Evolutionary conservation across 1,140 invertebrate species (phyloP), one percentile per base, ranked within the genome.

Genomic region (Mesaphorura yosii): DNA sequence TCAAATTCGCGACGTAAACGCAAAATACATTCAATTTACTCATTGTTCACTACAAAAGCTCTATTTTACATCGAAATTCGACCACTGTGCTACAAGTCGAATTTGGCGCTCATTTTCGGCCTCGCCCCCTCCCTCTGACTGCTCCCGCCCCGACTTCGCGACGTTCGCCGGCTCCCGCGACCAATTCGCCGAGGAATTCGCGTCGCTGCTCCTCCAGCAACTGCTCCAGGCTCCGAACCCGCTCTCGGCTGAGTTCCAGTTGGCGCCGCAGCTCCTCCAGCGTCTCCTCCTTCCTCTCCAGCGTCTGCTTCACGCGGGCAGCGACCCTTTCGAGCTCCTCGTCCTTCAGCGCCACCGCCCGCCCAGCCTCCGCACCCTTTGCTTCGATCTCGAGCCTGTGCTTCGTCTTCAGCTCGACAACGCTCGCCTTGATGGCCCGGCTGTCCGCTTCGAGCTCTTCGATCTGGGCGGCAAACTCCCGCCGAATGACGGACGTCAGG

Each of bases 131-230:
- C n/a, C n/a, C n/a, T n/a, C n/a, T n/a, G n/a, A n/a, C n/a, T n/a
- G n/a, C n/a, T n/a, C n/a, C n/a, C n/a, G n/a, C n/a, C n/a, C n/a
- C n/a, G n/a, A n/a, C n/a, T n/a, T n/a, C n/a, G n/a, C n/a, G n/a
- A n/a, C n/a, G n/a, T n/a, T n/a, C n/a, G n/a, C n/a, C n/a, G n/a
- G n/a, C n/a, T n/a, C n/a, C n/a, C n/a, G n/a, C n/a, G n/a, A n/a
- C n/a, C n/a, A n/a, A n/a, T n/a, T n/a, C n/a, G n/a, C n/a, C n/a
- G n/a, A 78, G 70, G 59, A 77, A 81, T 62, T 83, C 80, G 57
- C 80, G 82, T 31, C 83, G 72, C 66, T 86, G 82, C 55, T 84
- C 79, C 59, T 84, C 76, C 48, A 86, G 66, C 49, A 86, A 75
- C 57, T 78, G 78, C 65, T 88, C 84, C 39, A 88, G 67, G 53